phyloP scores from a whole-genome alignment of 1,140 invertebrate genomes.

The Dryas iulia region DNA sequence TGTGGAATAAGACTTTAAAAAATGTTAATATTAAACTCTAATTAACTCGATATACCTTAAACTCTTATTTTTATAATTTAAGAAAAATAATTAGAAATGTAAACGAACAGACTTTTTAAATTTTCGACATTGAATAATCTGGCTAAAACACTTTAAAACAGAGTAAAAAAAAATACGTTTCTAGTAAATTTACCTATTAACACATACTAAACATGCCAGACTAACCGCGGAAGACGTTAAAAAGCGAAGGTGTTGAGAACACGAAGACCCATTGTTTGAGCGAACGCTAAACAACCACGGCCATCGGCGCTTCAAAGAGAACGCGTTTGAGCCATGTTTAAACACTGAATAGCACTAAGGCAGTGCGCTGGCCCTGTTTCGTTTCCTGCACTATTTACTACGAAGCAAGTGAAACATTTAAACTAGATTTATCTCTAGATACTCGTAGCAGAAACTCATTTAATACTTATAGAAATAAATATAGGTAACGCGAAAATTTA shows the following conservation, averaged over 20 bases:
- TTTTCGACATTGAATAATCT: background rate
- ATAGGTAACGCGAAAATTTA: background rate
- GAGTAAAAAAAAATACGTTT: background rate
- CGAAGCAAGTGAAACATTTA: constrained; percentile 12
- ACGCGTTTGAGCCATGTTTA: constrained; percentile 31
- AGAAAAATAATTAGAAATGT: too few relatives aligned
- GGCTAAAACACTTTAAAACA: background rate
- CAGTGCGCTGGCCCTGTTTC: constrained; percentile 32
- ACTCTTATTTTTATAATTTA: too few relatives aligned
- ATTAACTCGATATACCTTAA: too few relatives aligned
- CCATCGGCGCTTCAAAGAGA: constrained; percentile 65
- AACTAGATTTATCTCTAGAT: background rate
- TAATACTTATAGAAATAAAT: background rate
- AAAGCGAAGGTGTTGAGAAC: constrained; percentile 61
- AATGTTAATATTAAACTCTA: too few relatives aligned
- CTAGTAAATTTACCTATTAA: background rate
- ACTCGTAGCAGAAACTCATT: background rate
- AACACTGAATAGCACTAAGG: constrained; percentile 60
- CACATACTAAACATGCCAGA: constrained; percentile 31
- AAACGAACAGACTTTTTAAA: background rate
- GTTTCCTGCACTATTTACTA: constrained; percentile 31
- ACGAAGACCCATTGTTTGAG: constrained; percentile 62
- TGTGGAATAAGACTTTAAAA: too few relatives aligned
- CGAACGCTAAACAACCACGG: constrained; percentile 49
- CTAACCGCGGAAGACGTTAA: constrained; percentile 57